Percentiles rank a stretch among this genome's conserved stretches.
Evolutionary conservation across 2,888 invertebrate species (phyloP).

Genomic region (Nezara viridula): DNA sequence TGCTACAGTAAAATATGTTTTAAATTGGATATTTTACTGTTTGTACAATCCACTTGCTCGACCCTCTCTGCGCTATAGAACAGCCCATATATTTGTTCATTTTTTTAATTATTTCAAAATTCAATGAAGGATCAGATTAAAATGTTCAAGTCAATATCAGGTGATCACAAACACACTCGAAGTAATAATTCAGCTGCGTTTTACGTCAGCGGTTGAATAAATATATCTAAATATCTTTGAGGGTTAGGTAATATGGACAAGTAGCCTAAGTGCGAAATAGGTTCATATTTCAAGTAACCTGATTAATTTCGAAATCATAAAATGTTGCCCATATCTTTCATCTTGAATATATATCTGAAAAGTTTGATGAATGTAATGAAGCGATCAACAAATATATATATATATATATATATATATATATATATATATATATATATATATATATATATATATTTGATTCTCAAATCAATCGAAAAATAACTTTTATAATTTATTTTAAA

Average conservation of each 20-base stretch:
- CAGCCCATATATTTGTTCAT: background rate
- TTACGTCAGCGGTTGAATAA: background rate
- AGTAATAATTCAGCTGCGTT: background rate
- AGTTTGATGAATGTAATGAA: no score
- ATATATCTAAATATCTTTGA: background rate
- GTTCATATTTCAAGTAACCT: background rate
- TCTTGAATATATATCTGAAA: background rate
- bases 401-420: no score
- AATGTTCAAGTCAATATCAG: background rate
- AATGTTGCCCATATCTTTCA: background rate
- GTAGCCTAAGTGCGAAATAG: background rate
- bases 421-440: no score
- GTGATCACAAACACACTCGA: background rate
- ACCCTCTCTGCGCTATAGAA: no score
- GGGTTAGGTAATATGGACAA: background rate
- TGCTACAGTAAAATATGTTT: no score
- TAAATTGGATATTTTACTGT: no score
- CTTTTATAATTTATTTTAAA: no score
- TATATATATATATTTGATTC: no score
- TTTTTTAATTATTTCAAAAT: background rate
- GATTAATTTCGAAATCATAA: background rate
- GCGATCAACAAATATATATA: no score
- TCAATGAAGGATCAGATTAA: background rate
- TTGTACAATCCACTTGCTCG: no score
- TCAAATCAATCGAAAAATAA: no score